These are phyloP conservation scores for Dromius quadrimaculatus DNA, from an alignment of 2,888 invertebrate genomes.

Conservation along the genomic window DNA sequence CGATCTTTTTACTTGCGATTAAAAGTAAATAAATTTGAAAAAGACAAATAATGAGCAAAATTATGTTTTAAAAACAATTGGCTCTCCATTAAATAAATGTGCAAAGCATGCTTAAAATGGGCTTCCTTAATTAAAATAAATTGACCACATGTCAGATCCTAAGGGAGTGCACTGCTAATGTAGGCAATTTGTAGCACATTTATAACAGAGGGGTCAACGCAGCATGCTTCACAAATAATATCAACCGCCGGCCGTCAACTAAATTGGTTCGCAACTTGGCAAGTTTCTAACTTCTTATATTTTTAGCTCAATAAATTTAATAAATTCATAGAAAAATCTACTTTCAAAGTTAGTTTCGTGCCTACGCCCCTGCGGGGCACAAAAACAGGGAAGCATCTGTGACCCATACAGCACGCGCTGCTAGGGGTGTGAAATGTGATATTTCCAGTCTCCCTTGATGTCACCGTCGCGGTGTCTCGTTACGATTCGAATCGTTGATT, in stretches of 20 bases:
- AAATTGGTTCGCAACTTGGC: no score
- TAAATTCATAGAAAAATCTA: no score
- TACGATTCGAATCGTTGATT: conserved; percentile 29
- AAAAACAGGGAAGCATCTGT: conserved; percentile 21
- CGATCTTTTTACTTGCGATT: no score
- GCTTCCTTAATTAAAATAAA: neutral
- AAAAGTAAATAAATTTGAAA: no score
- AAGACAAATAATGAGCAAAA: no score
- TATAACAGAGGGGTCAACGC: neutral
- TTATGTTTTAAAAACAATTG: no score
- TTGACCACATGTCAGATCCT: neutral
- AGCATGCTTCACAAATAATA: no score
- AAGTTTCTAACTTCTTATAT: no score
- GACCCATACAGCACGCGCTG: conserved; percentile 10
- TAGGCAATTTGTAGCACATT: neutral
- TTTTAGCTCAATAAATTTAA: no score
- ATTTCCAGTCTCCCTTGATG: conserved; percentile 10
- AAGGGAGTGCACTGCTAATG: neutral
- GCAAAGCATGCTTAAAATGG: neutral
- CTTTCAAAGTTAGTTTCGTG: no score
- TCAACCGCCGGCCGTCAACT: no score
- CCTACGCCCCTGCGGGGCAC: neutral
- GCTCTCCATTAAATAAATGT: neutral
- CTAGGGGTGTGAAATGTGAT: conserved; percentile 38
- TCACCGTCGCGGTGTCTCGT: conserved; percentile 24